Percentiles rank a stretch among this genome's conserved stretches.
Evolutionary conservation across 2,113 vertebrate genomes (phyloP).

Genomic region (Sphaerodactylus townsendi): DNA sequence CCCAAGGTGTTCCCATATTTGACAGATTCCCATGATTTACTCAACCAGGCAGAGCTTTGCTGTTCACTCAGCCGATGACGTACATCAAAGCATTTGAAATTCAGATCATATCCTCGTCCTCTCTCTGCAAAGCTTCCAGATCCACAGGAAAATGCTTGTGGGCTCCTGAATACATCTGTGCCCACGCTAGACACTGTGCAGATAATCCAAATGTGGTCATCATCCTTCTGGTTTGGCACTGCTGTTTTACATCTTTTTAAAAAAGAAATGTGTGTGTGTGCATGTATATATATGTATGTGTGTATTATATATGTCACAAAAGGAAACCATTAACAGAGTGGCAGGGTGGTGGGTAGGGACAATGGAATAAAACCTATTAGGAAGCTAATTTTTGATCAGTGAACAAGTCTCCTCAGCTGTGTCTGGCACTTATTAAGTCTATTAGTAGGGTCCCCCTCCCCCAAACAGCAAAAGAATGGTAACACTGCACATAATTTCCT

Average conservation of each 20-base stretch:
- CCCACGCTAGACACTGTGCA: slow-evolving; percentile 53
- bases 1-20: slow-evolving; percentile 75
- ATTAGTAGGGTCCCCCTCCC: slow-evolving; percentile 55
- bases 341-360: slow-evolving; percentile 53
- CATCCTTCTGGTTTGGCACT: slow-evolving; percentile 65
- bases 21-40: slow-evolving; percentile 83
- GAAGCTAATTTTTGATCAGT: slow-evolving; percentile 65
- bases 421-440: slow-evolving; percentile 66
- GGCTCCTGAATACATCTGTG: slow-evolving; percentile 65
- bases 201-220: slow-evolving; percentile 67
- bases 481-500: slow-evolving; percentile 72
- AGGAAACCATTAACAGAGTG: slow-evolving; percentile 68
- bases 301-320: slow-evolving; percentile 58
- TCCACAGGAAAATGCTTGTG: slow-evolving; percentile 71
- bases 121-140: slow-evolving; percentile 47
- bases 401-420: slow-evolving; percentile 69
- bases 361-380: slow-evolving; percentile 67
- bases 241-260: slow-evolving; percentile 61
- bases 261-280: no score
- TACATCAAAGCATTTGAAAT: slow-evolving; percentile 79
- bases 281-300: no score
- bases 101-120: slow-evolving; percentile 68
- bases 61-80: slow-evolving; percentile 77
- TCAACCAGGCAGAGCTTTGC: slow-evolving; percentile 71
- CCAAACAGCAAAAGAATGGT: slow-evolving; percentile 68